Conservation (phyloP, 2,888 invertebrate species). For the Drymonia ruficornis region DNA sequence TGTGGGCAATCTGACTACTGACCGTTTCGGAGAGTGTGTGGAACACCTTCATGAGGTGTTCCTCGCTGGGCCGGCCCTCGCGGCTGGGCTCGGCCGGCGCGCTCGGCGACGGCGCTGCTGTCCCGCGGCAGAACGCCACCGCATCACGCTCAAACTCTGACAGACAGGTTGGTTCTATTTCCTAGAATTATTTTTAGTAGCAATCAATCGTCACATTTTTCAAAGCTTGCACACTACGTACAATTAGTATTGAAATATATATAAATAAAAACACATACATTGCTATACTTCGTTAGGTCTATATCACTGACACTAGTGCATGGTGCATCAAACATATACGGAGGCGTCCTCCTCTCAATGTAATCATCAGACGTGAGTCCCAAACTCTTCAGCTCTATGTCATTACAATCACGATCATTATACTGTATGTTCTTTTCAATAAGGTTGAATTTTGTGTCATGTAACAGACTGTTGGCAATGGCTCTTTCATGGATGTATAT, state of each 20-base stretch:
- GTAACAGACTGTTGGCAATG: not conserved
- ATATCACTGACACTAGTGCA: constrained; percentile 62
- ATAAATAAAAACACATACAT: constrained; percentile 50
- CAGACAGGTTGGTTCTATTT: constrained; percentile 71
- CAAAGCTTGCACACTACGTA: too few species aligned
- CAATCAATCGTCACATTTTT: too few species aligned
- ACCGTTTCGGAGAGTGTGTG: constrained; percentile 67
- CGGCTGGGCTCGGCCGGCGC: constrained; percentile 35
- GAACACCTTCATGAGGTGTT: constrained; percentile 73
- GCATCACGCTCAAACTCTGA: constrained; percentile 76
- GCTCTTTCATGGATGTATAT: constrained; percentile 53
- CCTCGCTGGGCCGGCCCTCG: constrained; percentile 70
- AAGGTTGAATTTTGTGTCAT: constrained; percentile 3
- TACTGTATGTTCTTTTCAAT: constrained; percentile 13
- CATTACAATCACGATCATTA: constrained; percentile 37
- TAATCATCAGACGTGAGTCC: constrained; percentile 72
- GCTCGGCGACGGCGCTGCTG: constrained; percentile 32
- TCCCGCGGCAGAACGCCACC: constrained; percentile 61
- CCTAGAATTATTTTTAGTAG: too few species aligned
- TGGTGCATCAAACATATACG: constrained; percentile 50
- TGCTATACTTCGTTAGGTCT: constrained; percentile 64
- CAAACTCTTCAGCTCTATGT: constrained; percentile 54
- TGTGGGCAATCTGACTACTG: too few species aligned
- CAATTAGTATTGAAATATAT: too few species aligned
- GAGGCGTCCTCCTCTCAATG: constrained; percentile 58